phyloP scores from a whole-genome alignment of 2,113 vertebrate species.

The Typhlomys cinereus region DNA sequence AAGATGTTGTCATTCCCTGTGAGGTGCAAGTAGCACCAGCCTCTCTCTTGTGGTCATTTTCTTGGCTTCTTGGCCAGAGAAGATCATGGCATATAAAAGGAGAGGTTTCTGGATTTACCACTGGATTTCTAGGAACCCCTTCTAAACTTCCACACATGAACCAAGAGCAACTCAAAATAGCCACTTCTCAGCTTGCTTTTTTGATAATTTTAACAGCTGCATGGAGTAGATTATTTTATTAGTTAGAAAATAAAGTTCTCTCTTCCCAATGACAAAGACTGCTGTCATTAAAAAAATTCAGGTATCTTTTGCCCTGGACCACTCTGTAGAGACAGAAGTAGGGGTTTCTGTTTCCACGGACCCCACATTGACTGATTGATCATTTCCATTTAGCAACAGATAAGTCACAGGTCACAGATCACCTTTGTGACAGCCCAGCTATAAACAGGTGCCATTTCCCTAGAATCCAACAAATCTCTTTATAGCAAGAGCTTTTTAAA shows the following conservation, averaged over 20 bases:
- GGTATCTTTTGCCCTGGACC: slow-evolving; percentile 30
- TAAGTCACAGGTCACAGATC: slow-evolving; percentile 66
- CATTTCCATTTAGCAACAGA: slow-evolving; percentile 77
- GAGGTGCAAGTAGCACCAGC: neutral
- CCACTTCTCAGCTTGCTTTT: neutral
- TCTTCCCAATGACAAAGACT: slow-evolving; percentile 30
- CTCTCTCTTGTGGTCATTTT: neutral
- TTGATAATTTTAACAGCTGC: neutral
- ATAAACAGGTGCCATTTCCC: slow-evolving; percentile 71
- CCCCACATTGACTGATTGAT: slow-evolving; percentile 6
- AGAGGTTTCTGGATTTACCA: neutral
- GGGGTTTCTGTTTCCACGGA: slow-evolving; percentile 26
- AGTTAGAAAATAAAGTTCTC: slow-evolving; percentile 11
- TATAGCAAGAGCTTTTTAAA: slow-evolving; percentile 69
- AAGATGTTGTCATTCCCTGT: neutral
- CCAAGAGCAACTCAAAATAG: neutral
- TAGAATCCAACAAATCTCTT: slow-evolving; percentile 63
- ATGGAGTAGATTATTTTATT: slow-evolving; percentile 13
- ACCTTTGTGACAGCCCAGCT: neutral
- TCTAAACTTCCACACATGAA: neutral
- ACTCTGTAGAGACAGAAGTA: slow-evolving; percentile 34
- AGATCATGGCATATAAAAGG: neutral
- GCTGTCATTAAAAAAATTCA: neutral
- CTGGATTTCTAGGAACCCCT: neutral
- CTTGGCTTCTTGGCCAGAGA: neutral